Evolutionary conservation across 2,797 vertebrate genomes (phyloP), one percentile per base, ranked within the genome.

Genomic region (Acipenser transmontanus): DNA sequence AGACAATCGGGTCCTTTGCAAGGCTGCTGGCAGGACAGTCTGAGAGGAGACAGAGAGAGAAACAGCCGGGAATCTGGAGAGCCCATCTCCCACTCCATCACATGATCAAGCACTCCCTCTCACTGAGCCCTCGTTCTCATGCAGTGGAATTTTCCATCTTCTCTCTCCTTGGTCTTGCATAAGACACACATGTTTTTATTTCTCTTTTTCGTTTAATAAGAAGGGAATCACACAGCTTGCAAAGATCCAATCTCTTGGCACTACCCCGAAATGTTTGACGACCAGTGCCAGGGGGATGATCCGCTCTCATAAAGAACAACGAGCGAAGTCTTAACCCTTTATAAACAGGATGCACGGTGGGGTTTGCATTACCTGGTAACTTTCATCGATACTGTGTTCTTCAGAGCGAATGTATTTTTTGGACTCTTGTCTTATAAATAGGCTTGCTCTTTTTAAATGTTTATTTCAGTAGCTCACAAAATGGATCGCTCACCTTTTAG

Each of bases 141-240:
- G 12, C 73, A 82, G 84, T 89, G 90, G 87, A 91, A 91, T 87
- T 88, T 89, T 91, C 83, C 87, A 78, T 75, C 74, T 71, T 7
- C 66, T 10, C 47, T 49, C n/a, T 70, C 75, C 62, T 4, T 49
- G 69, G 49, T 61, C 70, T 77, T 71, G 9, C 71, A 80, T 77
- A 77, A 87, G 79, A 79, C 50, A 49, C 2, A 49, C 51, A 51
- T 66, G 60, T 61, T 54, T 57, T n/a, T 51, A 50, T 1, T 64
- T 67, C 52, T 78, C 68, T 54, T 76, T 72, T 79, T 79, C 54
- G 68, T 65, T 70, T 66, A 71, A 34, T 3, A 34, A 67, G 70
- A 74, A 68, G 66, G 71, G 14, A 56, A 72, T 69, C 69, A 68
- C 72, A 74, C 77, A 74, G 62, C 62, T 70, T 10, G 59, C 60